Base-by-base conservation (phyloP, 2,797 vertebrate species). In the Pogonophryne albipinna region DNA sequence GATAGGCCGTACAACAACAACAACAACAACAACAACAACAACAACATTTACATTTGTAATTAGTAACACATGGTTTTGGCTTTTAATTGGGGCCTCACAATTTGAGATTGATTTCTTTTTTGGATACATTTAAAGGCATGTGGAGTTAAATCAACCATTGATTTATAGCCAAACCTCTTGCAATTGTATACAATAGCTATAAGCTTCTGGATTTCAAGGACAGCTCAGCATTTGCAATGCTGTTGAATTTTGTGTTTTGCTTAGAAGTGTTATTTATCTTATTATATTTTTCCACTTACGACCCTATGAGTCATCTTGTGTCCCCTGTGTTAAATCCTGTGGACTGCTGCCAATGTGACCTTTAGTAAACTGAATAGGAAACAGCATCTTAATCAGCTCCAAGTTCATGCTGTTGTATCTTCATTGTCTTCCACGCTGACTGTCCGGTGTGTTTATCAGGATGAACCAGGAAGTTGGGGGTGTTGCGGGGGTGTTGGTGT, bases 391-490 rank as follows among this genome's bases (percentile, higher is more conserved):
- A 68, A 59, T 11, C 73, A 20, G 51, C 31, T 59, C 27, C 27
- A 34, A 23, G 59, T 53, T 59, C 66, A 42, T 5, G 44, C 42
- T 56, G 58, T 82, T 56, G 58, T 82, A n/a, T 74, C 82, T 74
- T 72, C 58, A 66, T 64, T 58, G 61, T 81, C 68, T 63, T 53
- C 38, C 34, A 10, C 8, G 11, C 55, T 66, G 76, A 80, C 79
- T 51, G 63, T 69, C 53, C 34, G 17, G 45, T 78, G 16, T 87
- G 82, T 91, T 89, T 90, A 74, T 89, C 51, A 68, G 80, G 27
- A 78, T 17, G 57, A 42, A 78, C 76, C 34, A 82, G 89, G 87
- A 90, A 89, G 85, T 64, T 3, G 71, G 77, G 77, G 84, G 66
- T 60, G 81, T 74, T n/a, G n/a, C n/a, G 71, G 77, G 77, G 84